phyloP scores from a whole-genome alignment of 2,113 vertebrate genomes.

The Mormyrus iriodes region DNA sequence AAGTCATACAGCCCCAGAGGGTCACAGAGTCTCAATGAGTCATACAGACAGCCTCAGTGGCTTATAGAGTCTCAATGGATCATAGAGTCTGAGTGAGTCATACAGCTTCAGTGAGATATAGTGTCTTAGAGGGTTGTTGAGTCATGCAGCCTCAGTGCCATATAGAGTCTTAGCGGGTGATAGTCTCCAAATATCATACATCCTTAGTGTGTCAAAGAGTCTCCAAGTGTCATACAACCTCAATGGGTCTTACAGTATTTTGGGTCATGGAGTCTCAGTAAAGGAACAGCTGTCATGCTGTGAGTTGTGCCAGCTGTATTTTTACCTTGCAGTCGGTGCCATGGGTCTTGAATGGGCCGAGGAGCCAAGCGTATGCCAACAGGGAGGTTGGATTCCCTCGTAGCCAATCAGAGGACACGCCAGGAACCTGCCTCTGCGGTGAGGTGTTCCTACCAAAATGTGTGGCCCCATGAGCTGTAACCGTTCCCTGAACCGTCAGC shows the following conservation, averaged over 20 bases:
- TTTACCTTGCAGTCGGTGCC: not conserved
- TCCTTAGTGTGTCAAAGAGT: not conserved
- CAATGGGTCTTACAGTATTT: not conserved
- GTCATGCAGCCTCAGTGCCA: slow-evolving; percentile 9
- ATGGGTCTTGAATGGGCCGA: not conserved
- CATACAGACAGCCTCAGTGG: slow-evolving; percentile 19
- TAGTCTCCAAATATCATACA: not conserved
- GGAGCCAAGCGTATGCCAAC: not conserved
- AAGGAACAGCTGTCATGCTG: slow-evolving; percentile 50
- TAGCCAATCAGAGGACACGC: not conserved
- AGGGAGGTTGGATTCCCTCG: not conserved
- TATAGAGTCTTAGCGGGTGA: not conserved
- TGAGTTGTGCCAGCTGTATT: not conserved
- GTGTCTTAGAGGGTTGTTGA: not conserved
- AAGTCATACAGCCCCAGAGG: not conserved
- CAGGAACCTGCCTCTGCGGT: not conserved
- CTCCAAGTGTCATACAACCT: not conserved
- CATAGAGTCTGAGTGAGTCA: not conserved
- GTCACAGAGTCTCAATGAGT: not conserved
- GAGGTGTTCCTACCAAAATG: not conserved
- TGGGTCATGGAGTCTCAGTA: not conserved
- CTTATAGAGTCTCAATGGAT: not conserved
- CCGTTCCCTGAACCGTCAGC: not conserved
- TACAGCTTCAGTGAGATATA: not conserved
- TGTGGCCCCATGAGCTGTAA: not conserved